Evolutionary conservation across 2,113 vertebrate species (phyloP).

Genomic region (Platysteira castanea): DNA sequence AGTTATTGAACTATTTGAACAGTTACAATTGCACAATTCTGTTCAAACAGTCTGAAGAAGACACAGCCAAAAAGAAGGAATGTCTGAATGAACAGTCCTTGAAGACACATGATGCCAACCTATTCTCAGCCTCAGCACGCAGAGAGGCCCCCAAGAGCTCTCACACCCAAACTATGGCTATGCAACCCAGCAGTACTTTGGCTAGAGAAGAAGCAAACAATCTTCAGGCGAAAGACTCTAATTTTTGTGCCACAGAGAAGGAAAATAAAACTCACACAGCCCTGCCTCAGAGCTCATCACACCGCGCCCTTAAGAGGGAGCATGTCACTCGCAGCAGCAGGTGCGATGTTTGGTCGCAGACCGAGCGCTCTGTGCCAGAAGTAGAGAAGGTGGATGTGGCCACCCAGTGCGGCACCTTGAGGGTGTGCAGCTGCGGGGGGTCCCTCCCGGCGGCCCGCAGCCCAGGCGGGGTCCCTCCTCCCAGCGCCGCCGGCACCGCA

Average conservation of each 20-base stretch:
- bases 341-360: slow-evolving; percentile 75
- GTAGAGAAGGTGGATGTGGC: slow-evolving; percentile 61
- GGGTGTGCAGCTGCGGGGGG: slow-evolving; percentile 21
- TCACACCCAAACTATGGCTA: not conserved
- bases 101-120: not conserved
- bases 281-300: not conserved
- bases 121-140: not conserved
- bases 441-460: not conserved
- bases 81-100: not conserved
- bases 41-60: slow-evolving; percentile 63
- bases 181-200: not conserved
- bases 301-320: not conserved
- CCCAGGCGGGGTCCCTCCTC: not conserved
- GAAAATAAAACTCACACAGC: not conserved
- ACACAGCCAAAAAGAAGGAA: not conserved
- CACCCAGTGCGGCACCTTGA: slow-evolving; percentile 69
- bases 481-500: slow-evolving; percentile 4
- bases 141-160: not conserved
- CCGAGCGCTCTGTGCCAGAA: not conserved
- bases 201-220: not conserved
- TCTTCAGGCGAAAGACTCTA: not conserved
- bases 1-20: not conserved
- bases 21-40: not conserved
- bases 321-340: not conserved
- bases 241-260: not conserved